These are phyloP conservation scores for Acanthurus tractus DNA, from an alignment of 2,797 vertebrate species.

Conservation along the genomic window DNA sequence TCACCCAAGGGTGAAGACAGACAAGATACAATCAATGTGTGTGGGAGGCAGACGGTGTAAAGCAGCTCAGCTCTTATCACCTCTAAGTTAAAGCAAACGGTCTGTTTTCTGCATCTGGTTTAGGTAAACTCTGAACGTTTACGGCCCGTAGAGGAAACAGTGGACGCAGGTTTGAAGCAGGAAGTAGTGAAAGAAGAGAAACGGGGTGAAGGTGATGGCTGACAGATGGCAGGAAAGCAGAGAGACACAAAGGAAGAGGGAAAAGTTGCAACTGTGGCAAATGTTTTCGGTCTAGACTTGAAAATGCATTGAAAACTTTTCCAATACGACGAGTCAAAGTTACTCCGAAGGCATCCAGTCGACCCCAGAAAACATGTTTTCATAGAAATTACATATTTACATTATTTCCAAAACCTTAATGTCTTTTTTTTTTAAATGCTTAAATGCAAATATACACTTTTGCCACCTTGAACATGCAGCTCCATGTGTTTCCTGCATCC, in stretches of 20 bases:
- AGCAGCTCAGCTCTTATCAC: background rate
- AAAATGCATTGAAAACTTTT: background rate
- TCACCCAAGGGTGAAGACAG: slow-evolving; percentile 6
- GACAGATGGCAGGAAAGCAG: slow-evolving; percentile 35
- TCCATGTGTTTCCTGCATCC: too few species aligned
- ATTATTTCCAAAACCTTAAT: too few species aligned
- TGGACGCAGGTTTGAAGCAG: background rate
- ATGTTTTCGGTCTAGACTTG: background rate
- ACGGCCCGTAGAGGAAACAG: slow-evolving; percentile 8
- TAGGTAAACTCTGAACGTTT: background rate
- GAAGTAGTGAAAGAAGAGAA: background rate
- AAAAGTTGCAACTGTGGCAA: background rate
- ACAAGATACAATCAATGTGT: slow-evolving; percentile 3
- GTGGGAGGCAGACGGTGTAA: slow-evolving; percentile 25
- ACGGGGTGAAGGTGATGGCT: background rate
- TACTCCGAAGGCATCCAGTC: background rate
- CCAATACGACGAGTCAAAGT: background rate
- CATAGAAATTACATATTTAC: too few species aligned
- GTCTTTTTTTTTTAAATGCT: too few species aligned
- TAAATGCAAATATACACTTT: too few species aligned
- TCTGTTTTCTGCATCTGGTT: slow-evolving; percentile 14
- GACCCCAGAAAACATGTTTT: too few species aligned
- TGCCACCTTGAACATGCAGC: too few species aligned
- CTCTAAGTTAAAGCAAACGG: background rate
- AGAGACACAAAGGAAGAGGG: background rate